These are phyloP conservation scores for Catocala fraxini DNA, from an alignment of 2,888 invertebrate genomes.

Conservation along the genomic window DNA sequence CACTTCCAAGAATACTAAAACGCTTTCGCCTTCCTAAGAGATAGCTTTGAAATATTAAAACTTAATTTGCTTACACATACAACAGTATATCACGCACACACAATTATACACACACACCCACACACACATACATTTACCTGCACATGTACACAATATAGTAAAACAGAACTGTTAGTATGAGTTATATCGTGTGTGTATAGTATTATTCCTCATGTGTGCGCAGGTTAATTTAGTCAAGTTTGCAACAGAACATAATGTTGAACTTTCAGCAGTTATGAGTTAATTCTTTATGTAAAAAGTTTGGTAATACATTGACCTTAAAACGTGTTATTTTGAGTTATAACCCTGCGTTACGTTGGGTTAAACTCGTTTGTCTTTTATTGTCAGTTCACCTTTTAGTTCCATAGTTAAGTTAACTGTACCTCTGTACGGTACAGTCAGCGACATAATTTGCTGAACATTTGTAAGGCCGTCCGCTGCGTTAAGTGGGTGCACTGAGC, in stretches of 20 bases:
- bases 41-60: conserved; percentile 58
- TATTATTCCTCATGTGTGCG: conserved; percentile 1
- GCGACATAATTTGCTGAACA: too few species aligned
- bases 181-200: background rate
- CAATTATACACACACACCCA: too few species aligned
- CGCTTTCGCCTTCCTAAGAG: conserved; percentile 27
- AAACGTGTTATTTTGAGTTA: conserved; percentile 25
- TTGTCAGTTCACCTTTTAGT: conserved; percentile 12
- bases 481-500: too few species aligned
- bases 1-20: conserved; percentile 35
- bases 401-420: conserved; percentile 1
- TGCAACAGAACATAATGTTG: conserved; percentile 24
- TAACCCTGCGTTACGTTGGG: conserved; percentile 10
- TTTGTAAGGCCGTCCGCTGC: too few species aligned
- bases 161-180: background rate
- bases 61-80: conserved; percentile 53
- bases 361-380: conserved; percentile 23
- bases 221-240: conserved; percentile 39
- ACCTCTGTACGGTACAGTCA: too few species aligned
- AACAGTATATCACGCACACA: conserved; percentile 17
- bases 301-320: conserved; percentile 30
- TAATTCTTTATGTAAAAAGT: conserved; percentile 30
- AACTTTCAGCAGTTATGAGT: conserved; percentile 29
- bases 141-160: background rate
- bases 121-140: too few species aligned